These are phyloP conservation scores for Nezara viridula DNA, from an alignment of 2,888 invertebrate genomes.

Conservation along the genomic window DNA sequence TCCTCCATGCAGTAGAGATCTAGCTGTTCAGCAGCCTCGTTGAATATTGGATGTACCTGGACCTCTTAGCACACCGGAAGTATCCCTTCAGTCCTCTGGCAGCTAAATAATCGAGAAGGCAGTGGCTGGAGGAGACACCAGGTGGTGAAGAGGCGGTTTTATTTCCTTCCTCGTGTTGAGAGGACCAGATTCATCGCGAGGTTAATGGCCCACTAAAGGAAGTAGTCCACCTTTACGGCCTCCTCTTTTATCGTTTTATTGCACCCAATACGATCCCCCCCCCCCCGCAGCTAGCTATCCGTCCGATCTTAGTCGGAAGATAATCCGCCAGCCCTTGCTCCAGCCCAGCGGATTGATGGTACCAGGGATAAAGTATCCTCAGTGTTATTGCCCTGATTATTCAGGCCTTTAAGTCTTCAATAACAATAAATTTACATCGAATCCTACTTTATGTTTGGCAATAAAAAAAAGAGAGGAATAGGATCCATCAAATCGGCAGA, in stretches of 20 bases:
- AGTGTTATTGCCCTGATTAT: background rate
- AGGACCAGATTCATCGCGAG: background rate
- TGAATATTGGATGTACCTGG: background rate
- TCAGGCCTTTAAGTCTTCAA: background rate
- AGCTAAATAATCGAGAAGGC: background rate
- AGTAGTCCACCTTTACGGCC: background rate
- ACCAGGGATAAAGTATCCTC: background rate
- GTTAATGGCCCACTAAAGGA: slow-evolving; percentile 12
- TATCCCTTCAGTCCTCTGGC: background rate
- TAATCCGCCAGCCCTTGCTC: background rate
- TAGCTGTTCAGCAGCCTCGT: no score
- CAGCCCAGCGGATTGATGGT: background rate
- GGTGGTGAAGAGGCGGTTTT: background rate
- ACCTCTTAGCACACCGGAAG: background rate
- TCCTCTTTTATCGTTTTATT: background rate
- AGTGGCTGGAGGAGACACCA: background rate
- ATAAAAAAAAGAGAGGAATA: background rate
- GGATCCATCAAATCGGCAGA: background rate
- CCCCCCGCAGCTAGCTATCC: background rate
- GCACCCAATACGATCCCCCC: background rate
- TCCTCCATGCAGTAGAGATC: no score
- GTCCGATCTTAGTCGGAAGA: background rate
- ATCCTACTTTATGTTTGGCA: background rate
- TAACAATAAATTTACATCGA: background rate
- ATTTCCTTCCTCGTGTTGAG: background rate